These are phyloP conservation scores for Aphelinus atriplicis DNA, from an alignment of 1,140 invertebrate genomes.

Conservation along the genomic window DNA sequence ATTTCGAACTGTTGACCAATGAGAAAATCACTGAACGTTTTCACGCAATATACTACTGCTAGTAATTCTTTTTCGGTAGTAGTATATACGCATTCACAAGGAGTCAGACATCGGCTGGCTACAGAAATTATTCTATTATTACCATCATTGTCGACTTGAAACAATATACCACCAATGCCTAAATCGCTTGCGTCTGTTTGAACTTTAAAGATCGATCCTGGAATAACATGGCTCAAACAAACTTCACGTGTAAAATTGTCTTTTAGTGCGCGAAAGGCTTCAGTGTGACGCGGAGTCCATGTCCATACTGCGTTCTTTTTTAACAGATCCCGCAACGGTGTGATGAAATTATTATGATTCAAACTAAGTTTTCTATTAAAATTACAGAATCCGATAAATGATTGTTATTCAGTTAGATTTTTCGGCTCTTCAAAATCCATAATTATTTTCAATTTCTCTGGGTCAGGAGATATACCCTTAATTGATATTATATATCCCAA, in stretches of 20 bases:
- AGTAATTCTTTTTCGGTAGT: slow-evolving; percentile 54
- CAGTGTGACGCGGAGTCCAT: slow-evolving; percentile 32
- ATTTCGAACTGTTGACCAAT: slow-evolving; percentile 47
- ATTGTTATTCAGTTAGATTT: slow-evolving; percentile 39
- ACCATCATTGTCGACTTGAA: slow-evolving; percentile 28
- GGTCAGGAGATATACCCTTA: not conserved
- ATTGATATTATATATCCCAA: not conserved
- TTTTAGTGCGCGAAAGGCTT: slow-evolving; percentile 37
- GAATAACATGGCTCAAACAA: slow-evolving; percentile 18
- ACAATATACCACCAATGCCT: slow-evolving; percentile 40
- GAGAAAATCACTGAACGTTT: slow-evolving; percentile 50
- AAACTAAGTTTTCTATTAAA: slow-evolving; percentile 40
- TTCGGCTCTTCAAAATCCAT: slow-evolving; percentile 19
- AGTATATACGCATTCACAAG: slow-evolving; percentile 43
- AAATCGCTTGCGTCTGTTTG: slow-evolving; percentile 43
- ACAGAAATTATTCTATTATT: slow-evolving; percentile 37
- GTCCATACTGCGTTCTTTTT: slow-evolving; percentile 29
- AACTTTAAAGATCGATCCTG: slow-evolving; percentile 16
- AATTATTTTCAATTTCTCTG: not conserved
- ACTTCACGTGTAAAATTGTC: slow-evolving; percentile 34
- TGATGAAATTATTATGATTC: slow-evolving; percentile 25
- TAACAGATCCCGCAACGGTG: slow-evolving; percentile 39
- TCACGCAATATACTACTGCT: slow-evolving; percentile 50
- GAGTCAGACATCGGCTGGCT: slow-evolving; percentile 35
- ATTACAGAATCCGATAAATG: slow-evolving; percentile 39